These are phyloP conservation scores for Percina caprodes DNA, from an alignment of 2,113 vertebrate genomes.

Conservation along the genomic window DNA sequence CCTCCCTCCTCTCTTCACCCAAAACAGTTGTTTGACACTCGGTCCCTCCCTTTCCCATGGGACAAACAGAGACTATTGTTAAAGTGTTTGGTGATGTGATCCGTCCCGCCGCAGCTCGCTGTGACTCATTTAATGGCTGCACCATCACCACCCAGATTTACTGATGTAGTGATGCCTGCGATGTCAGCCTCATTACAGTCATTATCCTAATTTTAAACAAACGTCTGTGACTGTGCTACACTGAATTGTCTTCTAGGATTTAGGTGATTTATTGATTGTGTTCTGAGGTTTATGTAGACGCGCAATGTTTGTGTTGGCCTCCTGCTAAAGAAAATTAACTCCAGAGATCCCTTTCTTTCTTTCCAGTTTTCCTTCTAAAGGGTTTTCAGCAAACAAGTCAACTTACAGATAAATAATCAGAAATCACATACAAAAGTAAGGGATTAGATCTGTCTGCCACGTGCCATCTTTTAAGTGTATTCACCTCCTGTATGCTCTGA, in stretches of 20 bases:
- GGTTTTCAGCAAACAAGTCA: neutral
- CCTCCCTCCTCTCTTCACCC: neutral
- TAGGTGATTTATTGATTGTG: conserved; percentile 17
- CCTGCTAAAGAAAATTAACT: neutral
- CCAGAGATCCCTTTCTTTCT: neutral
- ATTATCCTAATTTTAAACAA: conserved; percentile 31
- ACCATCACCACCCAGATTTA: neutral
- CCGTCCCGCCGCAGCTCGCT: conserved; percentile 3
- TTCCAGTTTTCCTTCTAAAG: neutral
- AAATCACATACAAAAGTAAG: neutral
- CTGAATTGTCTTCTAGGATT: neutral
- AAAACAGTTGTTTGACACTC: neutral
- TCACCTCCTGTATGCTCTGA: neutral
- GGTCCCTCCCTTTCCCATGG: conserved; percentile 42
- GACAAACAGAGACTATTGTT: conserved; percentile 47
- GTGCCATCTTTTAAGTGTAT: neutral
- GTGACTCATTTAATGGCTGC: conserved; percentile 23
- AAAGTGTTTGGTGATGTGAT: conserved; percentile 38
- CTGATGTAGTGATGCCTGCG: conserved; percentile 22
- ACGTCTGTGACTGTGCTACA: neutral
- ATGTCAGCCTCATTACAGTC: conserved; percentile 31
- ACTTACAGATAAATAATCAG: neutral
- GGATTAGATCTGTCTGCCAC: neutral
- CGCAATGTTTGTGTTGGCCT: neutral
- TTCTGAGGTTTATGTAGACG: conserved; percentile 3